A percentile compares a stretch with the other conserved stretches of the same genome.
These are phyloP conservation scores for Zaprionus camerounensis DNA, from an alignment of 1,140 invertebrate genomes.

Conservation along the genomic window DNA sequence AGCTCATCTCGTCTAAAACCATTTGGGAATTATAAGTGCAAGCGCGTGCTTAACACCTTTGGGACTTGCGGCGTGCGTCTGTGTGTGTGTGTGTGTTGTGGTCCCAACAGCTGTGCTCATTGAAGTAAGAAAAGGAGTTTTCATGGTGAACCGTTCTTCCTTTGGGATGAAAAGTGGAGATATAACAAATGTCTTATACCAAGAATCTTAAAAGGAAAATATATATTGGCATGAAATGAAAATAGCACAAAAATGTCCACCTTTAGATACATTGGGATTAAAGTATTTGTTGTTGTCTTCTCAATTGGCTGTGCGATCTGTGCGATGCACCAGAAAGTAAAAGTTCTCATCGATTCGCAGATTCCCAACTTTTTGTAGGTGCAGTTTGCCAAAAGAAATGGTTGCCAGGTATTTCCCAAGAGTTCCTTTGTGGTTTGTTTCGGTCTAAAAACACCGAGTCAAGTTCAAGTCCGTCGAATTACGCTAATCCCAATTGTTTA, in stretches of 20 bases:
- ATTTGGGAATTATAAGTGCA: conserved; percentile 29
- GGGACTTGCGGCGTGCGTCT: conserved; percentile 5
- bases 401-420: conserved; percentile 75
- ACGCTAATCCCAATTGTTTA: conserved; percentile 15
- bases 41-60: conserved; percentile 21
- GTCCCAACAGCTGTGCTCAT: not conserved
- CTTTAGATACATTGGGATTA: conserved; percentile 36
- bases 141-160: not conserved
- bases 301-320: not conserved
- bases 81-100: not conserved
- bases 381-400: conserved; percentile 53
- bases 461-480: conserved; percentile 70
- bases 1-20: not conserved
- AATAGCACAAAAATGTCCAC: not conserved
- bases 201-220: not conserved
- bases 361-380: conserved; percentile 37
- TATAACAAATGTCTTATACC: not conserved
- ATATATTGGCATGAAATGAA: not conserved
- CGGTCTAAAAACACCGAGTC: conserved; percentile 44
- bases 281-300: conserved; percentile 31
- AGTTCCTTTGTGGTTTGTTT: conserved; percentile 42
- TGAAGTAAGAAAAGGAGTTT: not conserved
- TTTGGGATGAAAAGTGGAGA: not conserved
- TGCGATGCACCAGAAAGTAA: conserved; percentile 76
- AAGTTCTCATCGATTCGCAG: conserved; percentile 57